Evolutionary conservation across 37 sponge, comb jelly and placozoan species (phyloP), one percentile per base, ranked within the genome.

Genomic region (Mnemiopsis leidyi): DNA sequence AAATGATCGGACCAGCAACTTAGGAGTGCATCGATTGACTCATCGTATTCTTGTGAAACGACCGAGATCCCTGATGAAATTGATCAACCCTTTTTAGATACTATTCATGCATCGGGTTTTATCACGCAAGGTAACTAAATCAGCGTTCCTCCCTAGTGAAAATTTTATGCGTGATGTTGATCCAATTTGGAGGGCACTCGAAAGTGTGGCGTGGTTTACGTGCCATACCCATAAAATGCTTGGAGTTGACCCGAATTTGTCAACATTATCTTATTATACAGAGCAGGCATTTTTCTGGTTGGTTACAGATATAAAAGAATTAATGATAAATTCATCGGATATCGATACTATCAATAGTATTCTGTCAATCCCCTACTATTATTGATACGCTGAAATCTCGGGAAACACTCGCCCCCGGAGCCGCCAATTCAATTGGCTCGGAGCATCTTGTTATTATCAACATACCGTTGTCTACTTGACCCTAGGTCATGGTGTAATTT

Each of bases 271-370:
- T 18, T 48, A 48, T 48, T 48, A 48, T 48, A 48, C 13, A 48
- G 61, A 13, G 61, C 61, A 5, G 61, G 61, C 73, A 69, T 25
- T 69, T 69, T 69, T 69, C 73, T 69, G 73, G 28, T 69, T 25
- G 28, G 73, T 25, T 69, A 69, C 73, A 69, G 29, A 69, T 25
- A 25, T 21, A 69, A 69, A 69, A 69, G 73, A 69, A 69, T 69
- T 69, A 69, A 21, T 21, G 73, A 21, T 69, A 69, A 69, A 69
- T 25, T 69, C 73, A 69, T 69, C 73, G 29, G 73, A 28, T 3
- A 69, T 21, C 21, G 73, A 69, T 69, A 69, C 73, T 69, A 25
- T 69, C 73, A 69, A 25, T 21, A 21, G 73, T 2, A 3, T 69
- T 69, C 73, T 28, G 73, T 21, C 73, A 48, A 48, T 48, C 61